These are phyloP conservation scores for Ladona fulva DNA, from an alignment of 1,140 invertebrate genomes.

Conservation along the genomic window DNA sequence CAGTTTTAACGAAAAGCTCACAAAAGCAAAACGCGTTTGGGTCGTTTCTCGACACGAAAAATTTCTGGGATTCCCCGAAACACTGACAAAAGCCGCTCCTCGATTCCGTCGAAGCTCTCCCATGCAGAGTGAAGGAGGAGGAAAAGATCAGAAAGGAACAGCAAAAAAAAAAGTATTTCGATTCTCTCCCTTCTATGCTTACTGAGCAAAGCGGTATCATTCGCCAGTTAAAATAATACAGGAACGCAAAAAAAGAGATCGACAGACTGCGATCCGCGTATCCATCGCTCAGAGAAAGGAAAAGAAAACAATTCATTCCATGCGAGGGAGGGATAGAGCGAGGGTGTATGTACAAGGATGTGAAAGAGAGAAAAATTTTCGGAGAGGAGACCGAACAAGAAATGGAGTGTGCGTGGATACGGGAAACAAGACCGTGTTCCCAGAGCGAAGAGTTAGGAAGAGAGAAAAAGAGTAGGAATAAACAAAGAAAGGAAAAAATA, in stretches of 20 bases:
- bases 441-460: background rate
- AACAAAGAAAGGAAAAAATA: background rate
- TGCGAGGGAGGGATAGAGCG: background rate
- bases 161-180: background rate
- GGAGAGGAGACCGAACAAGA: background rate
- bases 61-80: background rate
- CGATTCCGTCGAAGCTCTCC: background rate
- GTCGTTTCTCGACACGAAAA: background rate
- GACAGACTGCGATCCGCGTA: background rate
- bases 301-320: conserved; percentile 5
- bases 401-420: background rate
- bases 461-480: background rate
- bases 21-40: background rate
- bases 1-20: background rate
- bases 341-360: background rate
- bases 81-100: background rate
- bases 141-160: background rate
- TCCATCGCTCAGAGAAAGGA: background rate
- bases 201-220: background rate
- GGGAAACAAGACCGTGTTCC: background rate
- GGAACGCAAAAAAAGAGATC: background rate
- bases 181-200: background rate
- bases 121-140: background rate
- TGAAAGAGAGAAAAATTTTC: background rate
- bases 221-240: conserved; percentile 2